These are phyloP conservation scores for Cantharis lateralis DNA, from an alignment of 2,888 invertebrate species.

Conservation along the genomic window DNA sequence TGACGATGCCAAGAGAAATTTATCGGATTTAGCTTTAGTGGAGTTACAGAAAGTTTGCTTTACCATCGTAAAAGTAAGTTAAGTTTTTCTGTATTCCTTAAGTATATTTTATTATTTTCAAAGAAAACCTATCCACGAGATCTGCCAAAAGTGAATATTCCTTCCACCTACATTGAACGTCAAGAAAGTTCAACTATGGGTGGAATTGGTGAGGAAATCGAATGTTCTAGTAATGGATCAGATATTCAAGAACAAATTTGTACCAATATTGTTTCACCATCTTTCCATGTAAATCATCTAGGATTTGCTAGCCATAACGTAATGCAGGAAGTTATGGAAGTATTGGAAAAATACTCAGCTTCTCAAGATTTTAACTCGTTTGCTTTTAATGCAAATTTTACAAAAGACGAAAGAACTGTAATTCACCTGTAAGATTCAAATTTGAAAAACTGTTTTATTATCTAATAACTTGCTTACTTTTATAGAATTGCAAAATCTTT, in stretches of 20 bases:
- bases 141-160: conserved; percentile 6
- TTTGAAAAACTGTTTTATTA: background rate
- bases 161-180: background rate
- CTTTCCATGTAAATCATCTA: conserved; percentile 15
- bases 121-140: conserved; percentile 16
- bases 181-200: background rate
- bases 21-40: conserved; percentile 15
- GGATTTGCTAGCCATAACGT: conserved; percentile 20
- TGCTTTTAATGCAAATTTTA: conserved; percentile 22
- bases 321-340: conserved; percentile 5
- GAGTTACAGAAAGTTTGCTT: conserved; percentile 19
- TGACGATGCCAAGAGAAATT: conserved; percentile 2
- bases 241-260: conserved; percentile 17
- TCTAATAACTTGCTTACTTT: background rate
- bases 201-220: conserved; percentile 28
- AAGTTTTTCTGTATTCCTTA: background rate
- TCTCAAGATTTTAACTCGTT: conserved; percentile 15
- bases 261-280: conserved; percentile 8
- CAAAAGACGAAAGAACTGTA: conserved; percentile 14
- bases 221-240: conserved; percentile 24
- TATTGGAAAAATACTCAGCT: conserved; percentile 9
- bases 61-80: conserved; percentile 16
- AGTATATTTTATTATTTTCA: background rate
- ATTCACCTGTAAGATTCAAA: conserved; percentile 22
- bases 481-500: conserved; percentile 13